phyloP scores from a whole-genome alignment of 2,113 vertebrate species.

The Dicaeum eximium region DNA sequence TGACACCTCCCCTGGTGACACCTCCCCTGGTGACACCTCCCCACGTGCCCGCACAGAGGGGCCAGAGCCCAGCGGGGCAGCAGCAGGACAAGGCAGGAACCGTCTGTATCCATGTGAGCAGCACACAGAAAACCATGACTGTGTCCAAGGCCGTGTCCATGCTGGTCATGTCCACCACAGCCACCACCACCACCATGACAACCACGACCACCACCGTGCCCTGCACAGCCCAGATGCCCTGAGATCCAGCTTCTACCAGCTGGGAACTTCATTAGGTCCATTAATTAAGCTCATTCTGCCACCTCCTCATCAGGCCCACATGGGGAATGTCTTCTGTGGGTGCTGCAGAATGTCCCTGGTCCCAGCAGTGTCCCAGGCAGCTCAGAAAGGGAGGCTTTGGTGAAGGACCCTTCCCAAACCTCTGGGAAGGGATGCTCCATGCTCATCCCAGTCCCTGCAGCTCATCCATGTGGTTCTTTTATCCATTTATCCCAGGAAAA shows the following conservation, averaged over 20 bases:
- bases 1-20: neutral
- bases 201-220: rapidly evolving
- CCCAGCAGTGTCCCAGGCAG: neutral
- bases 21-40: neutral
- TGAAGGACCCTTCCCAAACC: neutral
- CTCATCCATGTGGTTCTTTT: neutral
- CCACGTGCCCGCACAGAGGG: too few species aligned
- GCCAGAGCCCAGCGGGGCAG: rapidly evolving
- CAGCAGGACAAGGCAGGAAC: neutral
- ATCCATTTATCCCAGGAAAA: neutral
- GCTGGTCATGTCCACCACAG: rapidly evolving
- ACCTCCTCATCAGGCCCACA: rapidly evolving
- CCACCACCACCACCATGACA: neutral
- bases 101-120: neutral
- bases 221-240: neutral
- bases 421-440: neutral
- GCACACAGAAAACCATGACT: neutral
- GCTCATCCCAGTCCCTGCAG: neutral
- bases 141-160: rapidly evolving
- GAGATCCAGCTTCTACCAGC: neutral
- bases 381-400: rapidly evolving
- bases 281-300: neutral
- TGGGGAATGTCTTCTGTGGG: rapidly evolving
- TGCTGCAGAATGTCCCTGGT: rapidly evolving
- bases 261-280: neutral